Conservation (phyloP, 2,888 invertebrate species). For the Conchocele bisecta region DNA sequence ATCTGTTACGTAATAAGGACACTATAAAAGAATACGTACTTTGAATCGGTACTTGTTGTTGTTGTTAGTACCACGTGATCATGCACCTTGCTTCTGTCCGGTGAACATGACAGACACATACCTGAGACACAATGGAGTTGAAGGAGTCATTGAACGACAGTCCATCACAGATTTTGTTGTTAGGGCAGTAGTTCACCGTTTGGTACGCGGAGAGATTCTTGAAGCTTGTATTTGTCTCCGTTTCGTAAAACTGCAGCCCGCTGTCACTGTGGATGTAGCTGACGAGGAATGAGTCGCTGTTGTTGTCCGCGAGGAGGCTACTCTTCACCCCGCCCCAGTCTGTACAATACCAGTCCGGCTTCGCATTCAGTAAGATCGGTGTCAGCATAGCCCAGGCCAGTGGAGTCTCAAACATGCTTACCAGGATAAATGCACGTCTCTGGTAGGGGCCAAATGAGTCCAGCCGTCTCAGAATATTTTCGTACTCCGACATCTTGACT, state of each 20-base stretch:
- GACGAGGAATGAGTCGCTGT: constrained; percentile 26
- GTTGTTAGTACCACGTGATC: too few relatives aligned
- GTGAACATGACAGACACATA: constrained; percentile 53
- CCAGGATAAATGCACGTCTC: constrained; percentile 75
- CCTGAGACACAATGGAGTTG: constrained; percentile 77
- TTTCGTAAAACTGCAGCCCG: constrained; percentile 21
- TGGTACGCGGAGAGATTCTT: constrained; percentile 29
- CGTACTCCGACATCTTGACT: constrained; percentile 74
- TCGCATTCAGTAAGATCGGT: constrained; percentile 74
- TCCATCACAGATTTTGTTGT: constrained; percentile 52
- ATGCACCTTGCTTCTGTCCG: too few relatives aligned
- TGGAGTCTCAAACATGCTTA: constrained; percentile 79
- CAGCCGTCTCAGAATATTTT: constrained; percentile 72
- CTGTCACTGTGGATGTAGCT: constrained; percentile 26
- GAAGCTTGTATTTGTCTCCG: constrained; percentile 17
- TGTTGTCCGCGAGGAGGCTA: constrained; percentile 30
- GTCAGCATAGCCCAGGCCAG: constrained; percentile 80
- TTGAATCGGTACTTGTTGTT: too few relatives aligned
- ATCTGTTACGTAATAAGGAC: too few relatives aligned
- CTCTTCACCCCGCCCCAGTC: constrained; percentile 38
- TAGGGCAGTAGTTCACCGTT: constrained; percentile 41
- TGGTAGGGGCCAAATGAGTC: constrained; percentile 80
- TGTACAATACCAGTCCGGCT: constrained; percentile 69
- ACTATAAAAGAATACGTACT: too few relatives aligned
- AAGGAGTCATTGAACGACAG: constrained; percentile 63